Conservation (phyloP, 2,888 invertebrate species). For the Macaria notata region DNA sequence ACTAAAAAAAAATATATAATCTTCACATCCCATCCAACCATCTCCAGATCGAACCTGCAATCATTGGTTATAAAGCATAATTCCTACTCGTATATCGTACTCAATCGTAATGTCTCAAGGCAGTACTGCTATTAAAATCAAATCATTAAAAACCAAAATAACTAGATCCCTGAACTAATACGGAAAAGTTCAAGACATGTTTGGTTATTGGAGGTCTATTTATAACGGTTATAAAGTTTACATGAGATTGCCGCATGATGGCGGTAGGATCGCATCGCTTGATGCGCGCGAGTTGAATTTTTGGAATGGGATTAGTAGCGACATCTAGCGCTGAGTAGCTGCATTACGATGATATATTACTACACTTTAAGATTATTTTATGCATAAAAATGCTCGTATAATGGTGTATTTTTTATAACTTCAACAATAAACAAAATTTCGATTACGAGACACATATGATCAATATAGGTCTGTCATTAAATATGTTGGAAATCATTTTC, state of each 20-base stretch:
- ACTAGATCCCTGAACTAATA: constrained; percentile 32
- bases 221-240: constrained; percentile 32
- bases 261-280: constrained; percentile 26
- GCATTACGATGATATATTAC: constrained; percentile 6
- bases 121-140: constrained; percentile 68
- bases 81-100: constrained; percentile 51
- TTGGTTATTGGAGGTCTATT: constrained; percentile 41
- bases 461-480: too few species aligned
- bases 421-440: too few species aligned
- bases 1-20: constrained; percentile 3
- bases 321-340: constrained; percentile 65
- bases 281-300: constrained; percentile 50
- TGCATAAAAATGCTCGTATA: too few species aligned
- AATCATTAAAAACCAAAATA: constrained; percentile 54
- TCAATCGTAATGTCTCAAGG: constrained; percentile 57
- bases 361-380: neutral
- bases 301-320: constrained; percentile 41
- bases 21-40: constrained; percentile 16
- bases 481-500: too few species aligned
- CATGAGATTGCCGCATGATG: constrained; percentile 39
- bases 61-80: constrained; percentile 67
- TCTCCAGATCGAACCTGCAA: constrained; percentile 51
- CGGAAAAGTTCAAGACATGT: neutral
- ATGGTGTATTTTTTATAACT: too few species aligned
- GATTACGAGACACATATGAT: too few species aligned